Evolutionary conservation across 2,888 invertebrate genomes (phyloP).

Genomic region (Latheticus oryzae): DNA sequence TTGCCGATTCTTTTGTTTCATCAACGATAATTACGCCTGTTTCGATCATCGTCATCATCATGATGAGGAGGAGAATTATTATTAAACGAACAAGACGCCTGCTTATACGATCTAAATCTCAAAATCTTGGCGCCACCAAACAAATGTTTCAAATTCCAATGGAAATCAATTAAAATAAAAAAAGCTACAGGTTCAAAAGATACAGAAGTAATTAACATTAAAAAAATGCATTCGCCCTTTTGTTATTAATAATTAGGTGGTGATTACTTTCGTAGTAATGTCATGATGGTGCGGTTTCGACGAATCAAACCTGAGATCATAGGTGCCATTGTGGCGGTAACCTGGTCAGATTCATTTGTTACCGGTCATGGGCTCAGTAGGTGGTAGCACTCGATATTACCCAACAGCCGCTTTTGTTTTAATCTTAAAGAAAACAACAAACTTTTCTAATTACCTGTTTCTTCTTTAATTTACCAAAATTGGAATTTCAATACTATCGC

Average conservation of each 20-base stretch:
- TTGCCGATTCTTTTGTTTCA: too few relatives aligned
- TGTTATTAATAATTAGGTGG: constrained; percentile 30
- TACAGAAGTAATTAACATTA: too few relatives aligned
- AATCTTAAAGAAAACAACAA: too few relatives aligned
- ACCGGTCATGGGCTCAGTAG: constrained; percentile 50
- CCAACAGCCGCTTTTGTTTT: constrained; percentile 52
- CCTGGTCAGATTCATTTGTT: constrained; percentile 46
- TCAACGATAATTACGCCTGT: too few relatives aligned
- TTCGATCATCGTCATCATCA: constrained; percentile 9
- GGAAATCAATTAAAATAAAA: constrained; percentile 37
- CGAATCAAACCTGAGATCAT: constrained; percentile 43
- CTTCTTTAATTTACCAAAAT: too few relatives aligned
- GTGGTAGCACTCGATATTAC: constrained; percentile 52
- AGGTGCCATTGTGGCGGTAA: constrained; percentile 54
- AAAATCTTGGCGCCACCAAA: constrained; percentile 50
- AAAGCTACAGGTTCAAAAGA: too few relatives aligned
- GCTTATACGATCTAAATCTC: constrained; percentile 15
- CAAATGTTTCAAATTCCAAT: constrained; percentile 51
- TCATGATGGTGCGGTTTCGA: constrained; percentile 32
- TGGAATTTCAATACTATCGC: too few relatives aligned
- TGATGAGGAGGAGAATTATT: too few relatives aligned
- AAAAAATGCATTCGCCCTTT: too few relatives aligned
- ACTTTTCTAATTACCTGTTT: too few relatives aligned
- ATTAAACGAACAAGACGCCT: too few relatives aligned
- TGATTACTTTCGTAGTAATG: constrained; percentile 21